A percentile compares a stretch with the other conserved stretches of the same genome.
These are phyloP conservation scores for Linyphia triangularis DNA, from an alignment of 2,888 invertebrate species.

Conservation along the genomic window DNA sequence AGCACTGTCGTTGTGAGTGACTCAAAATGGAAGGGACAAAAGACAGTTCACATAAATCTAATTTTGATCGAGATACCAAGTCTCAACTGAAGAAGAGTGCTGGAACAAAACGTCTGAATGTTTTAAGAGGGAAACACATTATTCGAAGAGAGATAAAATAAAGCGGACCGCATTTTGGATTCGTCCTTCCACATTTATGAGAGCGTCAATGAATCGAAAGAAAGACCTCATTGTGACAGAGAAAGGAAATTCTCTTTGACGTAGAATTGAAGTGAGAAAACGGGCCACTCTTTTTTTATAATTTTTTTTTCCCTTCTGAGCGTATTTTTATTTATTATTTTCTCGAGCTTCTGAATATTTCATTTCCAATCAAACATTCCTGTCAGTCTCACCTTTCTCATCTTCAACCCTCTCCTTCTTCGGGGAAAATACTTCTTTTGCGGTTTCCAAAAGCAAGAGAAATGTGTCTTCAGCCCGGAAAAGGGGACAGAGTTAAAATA, in stretches of 20 bases:
- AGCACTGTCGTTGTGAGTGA: neutral
- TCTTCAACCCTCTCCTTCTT: conserved; percentile 18
- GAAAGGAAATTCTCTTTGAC: conserved; percentile 41
- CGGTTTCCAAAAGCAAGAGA: conserved; percentile 34
- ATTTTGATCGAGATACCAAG: conserved; percentile 17
- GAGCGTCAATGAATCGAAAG: conserved; percentile 38
- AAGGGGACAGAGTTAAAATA: neutral
- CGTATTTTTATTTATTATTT: conserved; percentile 62
- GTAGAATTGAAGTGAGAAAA: conserved; percentile 4
- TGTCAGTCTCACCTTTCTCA: conserved; percentile 50
- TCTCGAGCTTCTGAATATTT: conserved; percentile 63
- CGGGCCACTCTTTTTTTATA: neutral
- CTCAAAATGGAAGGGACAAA: neutral
- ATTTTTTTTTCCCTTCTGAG: conserved; percentile 1
- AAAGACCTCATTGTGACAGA: conserved; percentile 37
- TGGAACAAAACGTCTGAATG: conserved; percentile 10
- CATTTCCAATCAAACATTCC: conserved; percentile 71
- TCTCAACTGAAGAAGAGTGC: neutral
- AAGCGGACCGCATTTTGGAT: conserved; percentile 9
- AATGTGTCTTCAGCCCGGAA: neutral
- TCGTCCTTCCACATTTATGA: conserved; percentile 32
- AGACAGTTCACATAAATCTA: neutral
- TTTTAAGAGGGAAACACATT: conserved; percentile 20
- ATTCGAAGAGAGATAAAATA: neutral
- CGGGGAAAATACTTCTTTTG: conserved; percentile 49